Conservation (phyloP, 2,888 invertebrate species). For the Melinopterus prodromus region DNA sequence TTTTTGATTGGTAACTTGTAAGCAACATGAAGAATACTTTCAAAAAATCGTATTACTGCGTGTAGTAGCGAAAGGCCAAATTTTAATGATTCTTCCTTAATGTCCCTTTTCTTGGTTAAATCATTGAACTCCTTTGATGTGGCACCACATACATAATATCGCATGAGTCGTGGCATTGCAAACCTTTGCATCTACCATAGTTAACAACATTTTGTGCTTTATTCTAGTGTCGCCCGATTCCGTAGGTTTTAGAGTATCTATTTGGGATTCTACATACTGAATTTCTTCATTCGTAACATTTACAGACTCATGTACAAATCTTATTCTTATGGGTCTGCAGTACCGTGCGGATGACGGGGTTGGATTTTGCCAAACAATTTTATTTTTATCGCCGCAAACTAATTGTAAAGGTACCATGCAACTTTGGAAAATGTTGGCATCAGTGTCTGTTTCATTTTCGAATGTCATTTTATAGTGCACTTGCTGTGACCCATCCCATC, state of each 20-base stretch:
- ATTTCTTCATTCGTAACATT: too few relatives aligned
- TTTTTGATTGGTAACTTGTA: constrained; percentile 50
- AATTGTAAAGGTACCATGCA: background rate
- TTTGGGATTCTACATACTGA: too few relatives aligned
- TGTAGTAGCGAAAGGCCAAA: constrained; percentile 44
- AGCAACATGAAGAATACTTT: constrained; percentile 48
- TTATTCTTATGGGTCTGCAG: too few relatives aligned
- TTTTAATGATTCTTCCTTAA: too few relatives aligned
- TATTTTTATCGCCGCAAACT: background rate
- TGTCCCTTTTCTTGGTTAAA: constrained; percentile 37
- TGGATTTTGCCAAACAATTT: background rate
- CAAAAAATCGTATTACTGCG: constrained; percentile 49
- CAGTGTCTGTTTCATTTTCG: background rate
- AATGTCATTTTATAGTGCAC: background rate
- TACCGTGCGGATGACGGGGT: background rate
- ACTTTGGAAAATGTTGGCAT: constrained; percentile 9
- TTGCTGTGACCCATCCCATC: constrained; percentile 31
- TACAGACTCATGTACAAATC: too few relatives aligned
- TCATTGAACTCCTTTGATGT: constrained; percentile 43
- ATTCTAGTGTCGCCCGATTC: too few relatives aligned
- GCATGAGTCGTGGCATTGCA: constrained; percentile 46
- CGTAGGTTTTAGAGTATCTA: too few relatives aligned
- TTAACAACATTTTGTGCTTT: constrained; percentile 32
- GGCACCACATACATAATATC: constrained; percentile 45
- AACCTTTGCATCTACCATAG: constrained; percentile 48